Percentiles rank a stretch among this genome's conserved stretches.
Evolutionary conservation across 2,113 vertebrate species (phyloP).

Genomic region (Lophius piscatorius): DNA sequence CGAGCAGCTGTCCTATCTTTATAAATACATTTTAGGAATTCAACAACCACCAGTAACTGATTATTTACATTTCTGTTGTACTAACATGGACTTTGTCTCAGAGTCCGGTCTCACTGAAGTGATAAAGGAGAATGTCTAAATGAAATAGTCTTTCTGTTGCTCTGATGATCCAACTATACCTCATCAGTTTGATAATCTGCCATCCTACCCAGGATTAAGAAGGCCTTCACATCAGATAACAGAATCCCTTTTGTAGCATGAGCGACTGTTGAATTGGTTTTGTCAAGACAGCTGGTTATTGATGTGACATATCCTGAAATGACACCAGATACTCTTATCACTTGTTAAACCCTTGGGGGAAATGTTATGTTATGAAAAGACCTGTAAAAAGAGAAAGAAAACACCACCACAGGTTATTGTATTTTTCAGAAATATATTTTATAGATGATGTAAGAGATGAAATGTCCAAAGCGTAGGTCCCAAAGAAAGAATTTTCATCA

Average conservation of each 20-base stretch:
- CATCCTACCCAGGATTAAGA: neutral
- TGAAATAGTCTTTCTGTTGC: no score
- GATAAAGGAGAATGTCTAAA: neutral
- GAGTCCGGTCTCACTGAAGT: neutral
- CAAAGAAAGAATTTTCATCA: conserved; percentile 77
- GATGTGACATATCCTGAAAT: neutral
- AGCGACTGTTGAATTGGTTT: neutral
- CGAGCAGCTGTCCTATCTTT: neutral
- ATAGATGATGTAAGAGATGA: conserved; percentile 77
- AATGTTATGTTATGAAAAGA: neutral
- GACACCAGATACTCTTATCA: neutral
- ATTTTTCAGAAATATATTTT: conserved; percentile 82
- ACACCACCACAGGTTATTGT: conserved; percentile 9
- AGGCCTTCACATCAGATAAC: neutral
- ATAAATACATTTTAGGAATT: neutral
- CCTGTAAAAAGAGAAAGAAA: neutral
- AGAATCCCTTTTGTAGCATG: neutral
- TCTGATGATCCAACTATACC: neutral
- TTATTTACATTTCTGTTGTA: neutral
- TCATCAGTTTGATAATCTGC: neutral
- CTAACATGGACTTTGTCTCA: conserved; percentile 38
- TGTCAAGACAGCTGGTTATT: neutral
- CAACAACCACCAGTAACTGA: neutral
- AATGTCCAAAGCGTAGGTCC: conserved; percentile 79
- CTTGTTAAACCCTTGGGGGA: neutral